phyloP scores from a whole-genome alignment of 2,888 invertebrate species.

The Drosophila cracens region DNA sequence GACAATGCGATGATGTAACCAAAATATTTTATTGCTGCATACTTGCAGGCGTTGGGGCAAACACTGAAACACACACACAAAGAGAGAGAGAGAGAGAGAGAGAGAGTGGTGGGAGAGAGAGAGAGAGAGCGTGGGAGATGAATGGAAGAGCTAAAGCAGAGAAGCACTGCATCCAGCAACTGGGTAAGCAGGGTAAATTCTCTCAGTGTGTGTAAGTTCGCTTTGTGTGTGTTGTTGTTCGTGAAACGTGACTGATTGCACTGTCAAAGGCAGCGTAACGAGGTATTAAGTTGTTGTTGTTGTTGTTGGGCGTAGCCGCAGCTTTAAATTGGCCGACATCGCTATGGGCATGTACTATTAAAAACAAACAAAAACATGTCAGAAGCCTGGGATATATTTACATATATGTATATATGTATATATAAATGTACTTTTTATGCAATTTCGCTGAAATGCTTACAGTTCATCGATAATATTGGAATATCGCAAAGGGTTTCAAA shows the following conservation, averaged over 20 bases:
- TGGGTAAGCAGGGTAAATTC: constrained; percentile 1
- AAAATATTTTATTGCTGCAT: constrained; percentile 27
- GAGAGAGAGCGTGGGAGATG: neutral
- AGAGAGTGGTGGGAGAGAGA: neutral
- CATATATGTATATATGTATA: no score
- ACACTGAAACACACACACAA: neutral
- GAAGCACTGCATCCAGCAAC: neutral
- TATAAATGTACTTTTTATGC: no score
- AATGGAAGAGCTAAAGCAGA: neutral
- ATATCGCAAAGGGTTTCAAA: no score
- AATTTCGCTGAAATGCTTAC: no score
- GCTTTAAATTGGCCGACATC: no score
- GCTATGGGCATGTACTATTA: neutral
- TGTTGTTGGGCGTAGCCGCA: no score
- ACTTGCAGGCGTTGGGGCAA: constrained; percentile 22
- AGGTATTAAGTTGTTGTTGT: neutral
- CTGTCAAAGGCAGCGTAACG: neutral
- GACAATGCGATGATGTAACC: constrained; percentile 9
- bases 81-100: neutral
- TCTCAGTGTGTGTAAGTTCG: neutral
- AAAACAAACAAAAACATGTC: neutral
- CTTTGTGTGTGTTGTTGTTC: neutral
- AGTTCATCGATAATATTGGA: no score
- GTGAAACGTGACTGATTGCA: neutral
- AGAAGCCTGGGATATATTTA: neutral